A percentile compares a stretch with the other conserved stretches of the same genome.
Conservation (phyloP, 2,888 invertebrate genomes). For the Phorcus lineatus region DNA sequence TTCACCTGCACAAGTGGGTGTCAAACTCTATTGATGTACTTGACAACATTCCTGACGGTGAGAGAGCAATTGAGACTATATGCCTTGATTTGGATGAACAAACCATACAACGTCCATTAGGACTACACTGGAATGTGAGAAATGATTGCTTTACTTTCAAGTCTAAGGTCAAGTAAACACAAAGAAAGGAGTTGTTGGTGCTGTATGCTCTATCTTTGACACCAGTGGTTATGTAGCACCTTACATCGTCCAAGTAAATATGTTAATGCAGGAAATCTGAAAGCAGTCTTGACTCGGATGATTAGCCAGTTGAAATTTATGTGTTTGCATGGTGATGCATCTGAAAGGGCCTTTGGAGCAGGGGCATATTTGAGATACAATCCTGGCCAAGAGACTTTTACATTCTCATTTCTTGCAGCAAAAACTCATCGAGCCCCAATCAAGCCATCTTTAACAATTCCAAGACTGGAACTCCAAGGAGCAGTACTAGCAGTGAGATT, state of each 20-base stretch:
- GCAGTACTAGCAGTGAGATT: no score
- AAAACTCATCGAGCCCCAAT: no score
- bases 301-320: not conserved
- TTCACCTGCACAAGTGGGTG: not conserved
- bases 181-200: not conserved
- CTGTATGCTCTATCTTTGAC: constrained; percentile 13
- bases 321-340: no score
- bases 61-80: not conserved
- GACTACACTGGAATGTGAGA: constrained; percentile 2
- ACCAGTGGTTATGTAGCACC: constrained; percentile 7
- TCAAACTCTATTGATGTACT: not conserved
- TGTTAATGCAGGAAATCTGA: not conserved
- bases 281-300: constrained; percentile 12
- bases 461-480: no score
- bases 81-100: not conserved
- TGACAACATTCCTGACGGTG: constrained; percentile 1
- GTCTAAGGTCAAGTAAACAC: not conserved
- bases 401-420: no score
- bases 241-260: not conserved
- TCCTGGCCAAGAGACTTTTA: no score
- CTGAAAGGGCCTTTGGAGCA: no score
- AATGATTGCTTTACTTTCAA: not conserved
- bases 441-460: no score
- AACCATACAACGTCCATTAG: constrained; percentile 9
- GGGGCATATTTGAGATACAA: no score